Evolutionary conservation across 1,140 invertebrate genomes (phyloP).

Genomic region (Leptopilina boulardi): DNA sequence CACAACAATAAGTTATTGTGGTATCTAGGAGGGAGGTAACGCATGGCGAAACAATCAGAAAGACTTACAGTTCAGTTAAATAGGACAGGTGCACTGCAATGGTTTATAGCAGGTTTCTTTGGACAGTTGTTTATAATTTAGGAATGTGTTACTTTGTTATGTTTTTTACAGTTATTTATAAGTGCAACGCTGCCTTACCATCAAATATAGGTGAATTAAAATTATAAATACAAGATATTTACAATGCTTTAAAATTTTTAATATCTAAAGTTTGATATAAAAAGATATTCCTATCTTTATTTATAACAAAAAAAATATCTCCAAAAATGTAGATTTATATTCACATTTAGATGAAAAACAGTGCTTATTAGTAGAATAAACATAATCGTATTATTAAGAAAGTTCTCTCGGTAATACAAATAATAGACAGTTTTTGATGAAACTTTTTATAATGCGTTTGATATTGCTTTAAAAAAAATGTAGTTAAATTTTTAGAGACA

Average conservation of each 20-base stretch:
- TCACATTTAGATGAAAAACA: no score
- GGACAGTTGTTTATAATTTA: background rate
- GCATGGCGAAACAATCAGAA: background rate
- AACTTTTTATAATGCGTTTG: no score
- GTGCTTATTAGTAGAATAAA: no score
- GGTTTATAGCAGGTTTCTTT: background rate
- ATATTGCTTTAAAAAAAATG: no score
- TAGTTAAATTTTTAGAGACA: no score
- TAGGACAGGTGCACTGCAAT: background rate
- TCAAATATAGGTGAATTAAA: background rate
- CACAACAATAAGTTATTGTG: conserved; percentile 5
- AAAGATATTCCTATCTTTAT: no score
- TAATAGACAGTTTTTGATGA: no score
- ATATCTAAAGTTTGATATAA: no score
- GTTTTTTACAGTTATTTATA: background rate
- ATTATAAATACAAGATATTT: background rate
- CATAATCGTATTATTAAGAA: no score
- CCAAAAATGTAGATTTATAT: no score
- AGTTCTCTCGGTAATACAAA: no score
- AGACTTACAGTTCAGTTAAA: background rate
- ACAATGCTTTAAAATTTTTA: background rate
- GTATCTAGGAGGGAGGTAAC: conserved; percentile 4
- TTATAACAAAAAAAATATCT: no score
- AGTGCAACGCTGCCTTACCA: background rate
- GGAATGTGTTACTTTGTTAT: background rate